Conservation (phyloP, 1,140 invertebrate species). For the Penaeus japonicus region DNA sequence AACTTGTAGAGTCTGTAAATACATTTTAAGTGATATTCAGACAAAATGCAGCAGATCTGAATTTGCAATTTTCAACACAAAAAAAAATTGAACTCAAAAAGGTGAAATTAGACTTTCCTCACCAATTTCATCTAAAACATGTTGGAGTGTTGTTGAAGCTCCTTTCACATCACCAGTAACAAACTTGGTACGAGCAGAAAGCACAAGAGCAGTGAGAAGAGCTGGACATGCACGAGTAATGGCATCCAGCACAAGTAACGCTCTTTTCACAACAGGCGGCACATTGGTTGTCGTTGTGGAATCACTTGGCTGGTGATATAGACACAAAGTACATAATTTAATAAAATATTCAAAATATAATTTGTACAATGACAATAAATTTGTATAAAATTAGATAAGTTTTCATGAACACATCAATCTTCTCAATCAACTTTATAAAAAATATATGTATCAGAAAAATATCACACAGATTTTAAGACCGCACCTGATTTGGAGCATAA, state of each 20-base stretch:
- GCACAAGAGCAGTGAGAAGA: slow-evolving; percentile 75
- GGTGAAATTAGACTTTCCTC: not conserved
- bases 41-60: not conserved
- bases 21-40: not conserved
- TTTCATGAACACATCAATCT: not conserved
- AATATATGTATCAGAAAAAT: not conserved
- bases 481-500: slow-evolving; percentile 73
- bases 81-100: not conserved
- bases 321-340: not conserved
- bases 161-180: slow-evolving; percentile 77
- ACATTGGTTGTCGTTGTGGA: not conserved
- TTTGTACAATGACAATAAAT: not conserved
- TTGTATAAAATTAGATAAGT: not conserved
- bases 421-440: not conserved
- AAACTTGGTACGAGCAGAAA: slow-evolving; percentile 82
- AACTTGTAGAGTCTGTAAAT: slow-evolving; percentile 75
- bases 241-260: slow-evolving; percentile 75
- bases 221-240: slow-evolving; percentile 84
- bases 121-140: slow-evolving; percentile 73
- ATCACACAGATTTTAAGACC: not conserved
- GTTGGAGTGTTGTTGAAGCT: slow-evolving; percentile 74
- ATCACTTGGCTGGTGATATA: slow-evolving; percentile 18
- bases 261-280: slow-evolving; percentile 65
- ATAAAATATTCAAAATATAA: not conserved
- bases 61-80: not conserved